Evolutionary conservation across 2,113 vertebrate genomes (phyloP).

Genomic region (Cygnus atratus): DNA sequence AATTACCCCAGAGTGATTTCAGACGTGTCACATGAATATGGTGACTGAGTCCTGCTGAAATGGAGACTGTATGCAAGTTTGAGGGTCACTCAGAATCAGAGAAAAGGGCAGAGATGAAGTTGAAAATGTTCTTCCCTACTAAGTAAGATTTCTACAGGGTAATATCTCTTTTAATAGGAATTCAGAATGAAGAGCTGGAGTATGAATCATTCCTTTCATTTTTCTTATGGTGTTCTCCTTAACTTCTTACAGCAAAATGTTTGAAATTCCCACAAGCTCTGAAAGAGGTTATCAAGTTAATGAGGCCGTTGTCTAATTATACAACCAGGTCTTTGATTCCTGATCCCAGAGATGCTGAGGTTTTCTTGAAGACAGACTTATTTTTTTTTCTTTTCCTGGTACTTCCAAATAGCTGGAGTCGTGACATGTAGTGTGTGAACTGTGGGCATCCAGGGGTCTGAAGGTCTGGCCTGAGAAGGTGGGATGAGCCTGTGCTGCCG

Average conservation of each 20-base stretch:
- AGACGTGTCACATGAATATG: neutral
- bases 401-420: fast-evolving
- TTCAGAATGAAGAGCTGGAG: neutral
- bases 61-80: neutral
- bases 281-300: neutral
- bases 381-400: neutral
- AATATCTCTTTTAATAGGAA: neutral
- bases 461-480: neutral
- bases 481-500: neutral
- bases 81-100: neutral
- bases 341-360: neutral
- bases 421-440: fast-evolving
- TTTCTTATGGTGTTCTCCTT: neutral
- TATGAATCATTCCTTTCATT: neutral
- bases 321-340: neutral
- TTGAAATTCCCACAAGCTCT: neutral
- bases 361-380: neutral
- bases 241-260: neutral
- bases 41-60: neutral
- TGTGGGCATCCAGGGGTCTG: neutral
- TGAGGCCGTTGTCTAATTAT: neutral
- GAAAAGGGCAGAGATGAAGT: neutral
- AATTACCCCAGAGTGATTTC: neutral
- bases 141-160: neutral
- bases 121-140: neutral